phyloP scores from a whole-genome alignment of 2,888 invertebrate genomes.

The Lasioglossum malachurum region DNA sequence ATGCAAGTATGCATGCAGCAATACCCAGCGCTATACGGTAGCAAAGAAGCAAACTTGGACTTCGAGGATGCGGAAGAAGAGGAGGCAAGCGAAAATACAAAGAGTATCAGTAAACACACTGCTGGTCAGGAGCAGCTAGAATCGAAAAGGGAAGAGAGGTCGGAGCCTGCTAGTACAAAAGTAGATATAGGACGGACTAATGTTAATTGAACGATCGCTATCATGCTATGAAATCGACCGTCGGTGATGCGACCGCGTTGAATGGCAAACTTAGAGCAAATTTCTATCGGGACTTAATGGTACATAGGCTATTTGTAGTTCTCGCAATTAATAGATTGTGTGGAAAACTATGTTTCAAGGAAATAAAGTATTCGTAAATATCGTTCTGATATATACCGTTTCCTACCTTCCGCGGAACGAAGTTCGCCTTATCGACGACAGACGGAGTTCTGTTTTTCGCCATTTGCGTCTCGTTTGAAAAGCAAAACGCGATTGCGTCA shows the following conservation, averaged over 20 bases:
- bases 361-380: constrained; percentile 53
- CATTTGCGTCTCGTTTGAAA: background rate
- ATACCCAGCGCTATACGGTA: constrained; percentile 93
- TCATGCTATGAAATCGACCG: constrained; percentile 16
- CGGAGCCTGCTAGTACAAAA: constrained; percentile 43
- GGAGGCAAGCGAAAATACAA: constrained; percentile 15
- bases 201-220: constrained; percentile 47
- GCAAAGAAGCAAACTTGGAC: constrained; percentile 89
- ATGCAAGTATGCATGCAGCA: constrained; percentile 97
- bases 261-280: constrained; percentile 35
- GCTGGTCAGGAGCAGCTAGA: constrained; percentile 10
- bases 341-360: constrained; percentile 32
- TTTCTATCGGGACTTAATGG: constrained; percentile 54
- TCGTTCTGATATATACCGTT: constrained; percentile 17
- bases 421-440: background rate
- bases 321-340: constrained; percentile 26
- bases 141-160: constrained; percentile 30
- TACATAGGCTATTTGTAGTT: constrained; percentile 47
- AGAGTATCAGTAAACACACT: constrained; percentile 1
- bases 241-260: constrained; percentile 11
- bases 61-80: constrained; percentile 79
- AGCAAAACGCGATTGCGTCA: background rate
- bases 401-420: background rate
- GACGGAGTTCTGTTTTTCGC: background rate
- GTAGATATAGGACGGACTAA: constrained; percentile 56